Evolutionary conservation across 2,113 vertebrate species (phyloP), one percentile per base, ranked within the genome.

Genomic region (Grantiella picta): DNA sequence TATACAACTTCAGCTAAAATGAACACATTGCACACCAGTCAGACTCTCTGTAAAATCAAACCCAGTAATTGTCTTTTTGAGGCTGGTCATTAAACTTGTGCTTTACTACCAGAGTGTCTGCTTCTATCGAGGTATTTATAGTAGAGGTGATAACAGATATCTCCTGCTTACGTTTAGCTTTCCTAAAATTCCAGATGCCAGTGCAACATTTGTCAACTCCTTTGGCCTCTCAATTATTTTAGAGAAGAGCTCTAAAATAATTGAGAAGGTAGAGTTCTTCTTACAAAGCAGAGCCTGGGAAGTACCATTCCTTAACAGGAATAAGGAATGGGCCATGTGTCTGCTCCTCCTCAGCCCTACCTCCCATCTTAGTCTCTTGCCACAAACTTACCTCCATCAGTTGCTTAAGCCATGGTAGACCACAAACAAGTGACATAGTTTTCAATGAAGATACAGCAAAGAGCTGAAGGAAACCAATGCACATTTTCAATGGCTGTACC

Each of bases 41-140:
- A 76, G 81, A 68, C n/a, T 42, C 18, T 35, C 57, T 23, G 31
- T 79, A 85, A 87, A 90, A 76, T 64, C 83, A 70, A 94, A 90
- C 7, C 7, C 78, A 71, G 35, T n/a, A 82, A 71, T 3, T 42
- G 28, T 22, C 38, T 85, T 60, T 53, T 79, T 38, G 31, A 77
- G n/a, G 19, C 7, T 64, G 38, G 12, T 76, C 69, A 87, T 59
- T 75, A 54, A 82, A 95, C 23, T 36, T 70, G 4, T 49, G 44
- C 33, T 85, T 84, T 78, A 63, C 52, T 42, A 59, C 20, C 31
- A 40, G 24, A 69, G 5, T 7, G 10, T 28, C 49, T 92, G 50
- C 36, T 83, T 79, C 45, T 29, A 31, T 60, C 5, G 0, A 77
- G 73, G 20, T 27, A 75, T 33, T 44, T 42, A 42, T 25, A 89